Evolutionary conservation across 1,140 invertebrate species (phyloP), one percentile per base, ranked within the genome.

Genomic region (Sarcophaga peregrina): DNA sequence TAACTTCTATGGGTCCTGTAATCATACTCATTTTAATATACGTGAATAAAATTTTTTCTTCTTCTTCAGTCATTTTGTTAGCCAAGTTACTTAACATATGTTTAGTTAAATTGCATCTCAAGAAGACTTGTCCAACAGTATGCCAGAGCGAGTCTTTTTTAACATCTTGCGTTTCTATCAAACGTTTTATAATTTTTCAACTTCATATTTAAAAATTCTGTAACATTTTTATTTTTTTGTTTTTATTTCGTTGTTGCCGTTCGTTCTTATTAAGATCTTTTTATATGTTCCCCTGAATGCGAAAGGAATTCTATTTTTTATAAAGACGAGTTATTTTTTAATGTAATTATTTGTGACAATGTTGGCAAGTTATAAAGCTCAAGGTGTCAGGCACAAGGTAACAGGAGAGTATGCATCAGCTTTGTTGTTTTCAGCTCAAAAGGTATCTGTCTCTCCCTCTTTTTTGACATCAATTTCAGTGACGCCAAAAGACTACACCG

Each of bases 271-370:
- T 68, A 68, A 20, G 5, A 68, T 68, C 62, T 68, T 62, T 62
- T 37, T 37, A 37, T 62, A n/a, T 62, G 15, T 62, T 62, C 6
- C 25, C 54, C 11, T 5, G 15, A 62, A 62, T 62, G 54, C 6
- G 0, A 20, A 68, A 68, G n/a, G 62, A 20, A 68, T 37, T 37
- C 25, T 37, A 68, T 68, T 68, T 68, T 68, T 6, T 68, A 25
- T 9, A 68, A 68, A 68, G 62, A 68, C 62, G 4, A 25, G 62
- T 68, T 68, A 68, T 68, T 20, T 68, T 37, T 68, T 68, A 68
- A 68, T 68, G 62, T 68, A 68, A 68, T 68, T 68, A 68, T 68
- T 68, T 68, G 62, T 68, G 20, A 68, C 62, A 68, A 68, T 68
- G 62, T 68, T 68, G 20, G 62, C 15, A 68, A 6, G 5, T 68